Conservation (phyloP, 1,140 invertebrate genomes). For the Choristoneura fumiferana region DNA sequence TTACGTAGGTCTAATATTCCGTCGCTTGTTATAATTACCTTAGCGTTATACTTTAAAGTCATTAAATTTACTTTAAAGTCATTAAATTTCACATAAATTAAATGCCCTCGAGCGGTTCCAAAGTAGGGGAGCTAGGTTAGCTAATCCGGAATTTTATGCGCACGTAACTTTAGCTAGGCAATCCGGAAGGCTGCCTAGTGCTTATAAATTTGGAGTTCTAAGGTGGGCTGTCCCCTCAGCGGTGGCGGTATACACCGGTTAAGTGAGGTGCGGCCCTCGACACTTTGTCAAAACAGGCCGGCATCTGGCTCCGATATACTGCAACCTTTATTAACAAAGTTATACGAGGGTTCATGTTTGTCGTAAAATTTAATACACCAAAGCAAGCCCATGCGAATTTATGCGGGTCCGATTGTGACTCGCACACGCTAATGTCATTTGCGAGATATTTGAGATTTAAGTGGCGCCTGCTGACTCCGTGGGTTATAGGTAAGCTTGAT, state of each 20-base stretch:
- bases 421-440: constrained; percentile 45
- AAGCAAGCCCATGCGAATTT: constrained; percentile 57
- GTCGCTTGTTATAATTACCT: too few relatives aligned
- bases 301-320: constrained; percentile 57
- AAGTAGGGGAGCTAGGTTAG: neutral
- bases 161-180: neutral
- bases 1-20: too few relatives aligned
- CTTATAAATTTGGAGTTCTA: constrained; percentile 14
- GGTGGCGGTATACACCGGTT: constrained; percentile 11
- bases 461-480: neutral
- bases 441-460: constrained; percentile 26
- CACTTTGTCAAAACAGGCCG: constrained; percentile 32
- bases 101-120: constrained; percentile 7
- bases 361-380: constrained; percentile 68
- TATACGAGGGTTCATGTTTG: constrained; percentile 63
- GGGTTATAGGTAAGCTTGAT: neutral
- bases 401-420: constrained; percentile 53
- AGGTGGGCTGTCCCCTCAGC: constrained; percentile 7
- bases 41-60: too few relatives aligned
- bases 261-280: constrained; percentile 15
- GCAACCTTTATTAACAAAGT: constrained; percentile 71
- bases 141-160: constrained; percentile 11
- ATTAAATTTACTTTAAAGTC: too few relatives aligned
- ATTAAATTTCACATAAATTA: neutral
- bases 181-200: neutral